Evolutionary conservation across 2,888 invertebrate genomes (phyloP), one percentile per base, ranked within the genome.

Genomic region (Serripes groenlandicus): DNA sequence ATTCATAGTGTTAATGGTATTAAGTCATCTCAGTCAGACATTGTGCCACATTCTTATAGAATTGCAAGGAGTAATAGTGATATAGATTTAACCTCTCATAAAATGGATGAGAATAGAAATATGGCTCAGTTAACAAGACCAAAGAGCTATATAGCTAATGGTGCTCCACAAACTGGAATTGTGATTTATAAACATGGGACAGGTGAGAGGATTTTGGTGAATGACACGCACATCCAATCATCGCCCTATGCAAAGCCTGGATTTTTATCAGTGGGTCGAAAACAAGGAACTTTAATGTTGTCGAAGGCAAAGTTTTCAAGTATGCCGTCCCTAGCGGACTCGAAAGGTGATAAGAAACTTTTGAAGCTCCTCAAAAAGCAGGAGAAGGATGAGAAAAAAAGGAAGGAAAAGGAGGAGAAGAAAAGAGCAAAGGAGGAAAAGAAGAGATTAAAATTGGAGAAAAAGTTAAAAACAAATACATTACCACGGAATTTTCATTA

Each of bases 401-500:
- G 89, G 52, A 81, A 56, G 26, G 91, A 92, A 68, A 90, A 90
- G 60, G 90, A 92, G 37, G 88, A 90, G 54, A 92, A 90, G 77
- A 85, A 89, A 56, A 75, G 88, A 32, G 87, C 91, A 35, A 90
- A 92, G 70, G 91, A 92, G 54, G 91, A 91, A 78, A 92, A 92
- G 77, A 90, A 90, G 77, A 78, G 89, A 66, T 74, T 86, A 52
- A 93, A 92, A 83, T 62, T 87, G 75, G 88, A 90, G 73, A 91
- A 91, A 74, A 91, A 90, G 76, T 80, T 88, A 30, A 81, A 83
- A 71, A 89, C 87, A 28, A 87, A 83, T 75, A 90, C 89, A 9
- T 70, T 92, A 64, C 91, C 91, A n/a, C 82, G 86, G 37, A 91
- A 91, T 80, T 92, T 89, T 90, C 85, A 85, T 18, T 90, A 90